These are phyloP conservation scores for Erinaceus europaeus DNA, from an alignment of 2,113 vertebrate species.

Conservation along the genomic window DNA sequence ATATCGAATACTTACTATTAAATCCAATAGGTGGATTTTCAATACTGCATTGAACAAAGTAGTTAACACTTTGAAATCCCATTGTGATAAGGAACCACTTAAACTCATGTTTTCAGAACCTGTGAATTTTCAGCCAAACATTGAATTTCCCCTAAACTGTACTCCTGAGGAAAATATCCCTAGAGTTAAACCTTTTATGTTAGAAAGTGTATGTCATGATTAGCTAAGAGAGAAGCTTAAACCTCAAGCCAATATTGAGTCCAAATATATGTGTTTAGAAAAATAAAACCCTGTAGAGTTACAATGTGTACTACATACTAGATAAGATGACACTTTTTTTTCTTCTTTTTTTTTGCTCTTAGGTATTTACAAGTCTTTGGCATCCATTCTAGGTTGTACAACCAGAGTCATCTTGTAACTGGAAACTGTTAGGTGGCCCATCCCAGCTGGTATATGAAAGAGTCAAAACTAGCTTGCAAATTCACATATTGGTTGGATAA, in stretches of 20 bases:
- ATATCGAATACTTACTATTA: too few species aligned
- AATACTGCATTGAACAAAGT: constrained; percentile 38
- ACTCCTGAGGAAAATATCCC: constrained; percentile 24
- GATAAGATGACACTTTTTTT: constrained; percentile 66
- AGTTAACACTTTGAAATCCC: background rate
- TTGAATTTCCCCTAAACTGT: constrained; percentile 47
- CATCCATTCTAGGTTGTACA: constrained; percentile 77
- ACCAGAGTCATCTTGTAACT: constrained; percentile 82
- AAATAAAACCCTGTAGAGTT: constrained; percentile 73
- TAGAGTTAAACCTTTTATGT: constrained; percentile 26
- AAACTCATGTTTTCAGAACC: constrained; percentile 38
- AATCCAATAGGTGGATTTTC: constrained; percentile 1
- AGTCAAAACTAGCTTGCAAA: constrained; percentile 19
- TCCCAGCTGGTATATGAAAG: background rate
- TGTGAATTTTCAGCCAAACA: constrained; percentile 51
- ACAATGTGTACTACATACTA: constrained; percentile 65
- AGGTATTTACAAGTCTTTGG: constrained; percentile 85
- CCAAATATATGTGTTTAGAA: constrained; percentile 58
- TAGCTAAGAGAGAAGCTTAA: constrained; percentile 26
- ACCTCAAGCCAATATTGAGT: constrained; percentile 54
- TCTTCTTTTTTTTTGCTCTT: background rate
- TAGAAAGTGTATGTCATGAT: constrained; percentile 33
- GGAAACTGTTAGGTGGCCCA: constrained; percentile 76
- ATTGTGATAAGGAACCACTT: background rate
- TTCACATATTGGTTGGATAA: background rate